Evolutionary conservation across 2,113 vertebrate species (phyloP).

Genomic region (Calyptomena viridis): DNA sequence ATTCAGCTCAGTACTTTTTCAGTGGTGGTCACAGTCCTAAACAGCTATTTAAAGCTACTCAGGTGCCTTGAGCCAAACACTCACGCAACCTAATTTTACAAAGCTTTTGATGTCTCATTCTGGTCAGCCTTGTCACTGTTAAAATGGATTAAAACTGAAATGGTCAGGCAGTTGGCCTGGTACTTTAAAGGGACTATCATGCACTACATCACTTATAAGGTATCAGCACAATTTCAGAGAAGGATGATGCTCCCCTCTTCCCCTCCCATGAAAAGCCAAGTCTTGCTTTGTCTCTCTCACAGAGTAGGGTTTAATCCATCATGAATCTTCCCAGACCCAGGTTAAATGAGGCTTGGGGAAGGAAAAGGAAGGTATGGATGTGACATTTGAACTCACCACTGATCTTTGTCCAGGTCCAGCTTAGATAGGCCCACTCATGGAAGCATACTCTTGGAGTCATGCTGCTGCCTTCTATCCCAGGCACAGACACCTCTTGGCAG

Average conservation of each 20-base stretch:
- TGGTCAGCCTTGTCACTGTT: background rate
- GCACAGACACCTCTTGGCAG: background rate
- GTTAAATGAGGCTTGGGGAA: accelerated
- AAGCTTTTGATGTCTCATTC: conserved; percentile 20
- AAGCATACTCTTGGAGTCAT: accelerated
- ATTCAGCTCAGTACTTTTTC: conserved; percentile 4
- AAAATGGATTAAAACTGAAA: background rate
- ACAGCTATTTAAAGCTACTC: background rate
- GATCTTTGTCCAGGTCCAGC: background rate
- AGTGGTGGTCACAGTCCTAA: background rate
- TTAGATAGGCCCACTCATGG: background rate
- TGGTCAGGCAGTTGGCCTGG: background rate
- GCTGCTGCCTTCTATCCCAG: accelerated
- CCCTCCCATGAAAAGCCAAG: background rate
- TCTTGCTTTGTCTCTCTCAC: background rate
- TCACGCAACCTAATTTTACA: background rate
- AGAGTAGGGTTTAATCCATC: background rate
- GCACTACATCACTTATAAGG: background rate
- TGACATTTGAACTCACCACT: background rate
- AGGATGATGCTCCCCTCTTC: background rate
- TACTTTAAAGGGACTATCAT: accelerated
- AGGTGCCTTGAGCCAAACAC: background rate
- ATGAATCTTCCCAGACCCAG: background rate
- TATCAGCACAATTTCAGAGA: background rate
- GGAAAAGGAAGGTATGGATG: background rate